A percentile compares a stretch with the other conserved stretches of the same genome.
These are phyloP conservation scores for Prorops nasuta DNA, from an alignment of 1,140 invertebrate species.

Conservation along the genomic window DNA sequence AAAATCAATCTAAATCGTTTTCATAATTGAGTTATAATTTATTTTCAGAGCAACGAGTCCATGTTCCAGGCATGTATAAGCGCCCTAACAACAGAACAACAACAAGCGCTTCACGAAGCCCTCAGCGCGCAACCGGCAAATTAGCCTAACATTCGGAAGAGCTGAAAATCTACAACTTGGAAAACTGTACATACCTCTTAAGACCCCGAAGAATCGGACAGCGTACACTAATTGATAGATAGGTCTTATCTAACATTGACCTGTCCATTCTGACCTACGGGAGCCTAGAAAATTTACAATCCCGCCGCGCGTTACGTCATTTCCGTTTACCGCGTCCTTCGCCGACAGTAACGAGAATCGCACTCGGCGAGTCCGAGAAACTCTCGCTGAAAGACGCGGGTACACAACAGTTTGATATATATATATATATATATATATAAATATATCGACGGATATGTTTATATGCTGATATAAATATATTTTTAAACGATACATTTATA, in stretches of 20 bases:
- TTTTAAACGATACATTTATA: not conserved
- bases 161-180: conserved; percentile 5
- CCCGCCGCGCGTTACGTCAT: too few species aligned
- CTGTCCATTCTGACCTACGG: not conserved
- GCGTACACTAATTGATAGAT: not conserved
- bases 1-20: conserved; percentile 10
- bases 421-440: not conserved
- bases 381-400: too few species aligned
- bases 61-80: conserved; percentile 81
- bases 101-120: conserved; percentile 76
- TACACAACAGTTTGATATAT: not conserved
- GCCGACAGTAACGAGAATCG: too few species aligned
- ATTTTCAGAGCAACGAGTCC: conserved; percentile 69
- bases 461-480: not conserved
- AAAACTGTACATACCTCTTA: not conserved
- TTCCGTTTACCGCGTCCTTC: too few species aligned
- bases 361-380: too few species aligned
- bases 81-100: conserved; percentile 74
- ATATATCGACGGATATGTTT: not conserved
- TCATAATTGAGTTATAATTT: conserved; percentile 17
- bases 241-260: conserved; percentile 5
- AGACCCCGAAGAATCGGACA: not conserved
- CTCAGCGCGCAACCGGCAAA: conserved; percentile 45
- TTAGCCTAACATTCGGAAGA: conserved; percentile 20
- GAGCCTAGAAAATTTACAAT: not conserved